Evolutionary conservation across 2,797 vertebrate species (phyloP), one percentile per base, ranked within the genome.

Genomic region (Pachyuromys duprasi): DNA sequence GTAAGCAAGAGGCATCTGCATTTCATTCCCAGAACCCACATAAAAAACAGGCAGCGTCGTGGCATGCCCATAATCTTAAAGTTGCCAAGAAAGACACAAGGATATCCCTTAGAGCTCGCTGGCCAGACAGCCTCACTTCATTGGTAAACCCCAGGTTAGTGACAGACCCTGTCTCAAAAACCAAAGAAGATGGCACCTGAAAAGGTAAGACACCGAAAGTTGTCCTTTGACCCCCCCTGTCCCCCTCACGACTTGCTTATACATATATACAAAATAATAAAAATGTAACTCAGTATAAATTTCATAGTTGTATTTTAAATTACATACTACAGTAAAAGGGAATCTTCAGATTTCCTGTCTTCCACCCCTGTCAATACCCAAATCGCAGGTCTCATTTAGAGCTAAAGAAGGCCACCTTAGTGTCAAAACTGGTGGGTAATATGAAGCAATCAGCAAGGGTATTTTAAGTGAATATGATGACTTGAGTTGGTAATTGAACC

Each of bases 381-480:
- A 90, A 76, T 6, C 55, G 20, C 6, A 83, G 60, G n/a, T 88
- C 33, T 88, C n/a, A 39, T 65, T 33, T 90, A 70, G 36, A 70
- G n/a, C 15, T 36, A 36, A 70, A 36, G n/a, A 70, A 70, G 8
- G 49, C 49, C 49, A 49, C 49, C 49, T 49, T 49, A 49, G 49
- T 49, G 49, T 49, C 49, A 49, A 49, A 49, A 49, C 9, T 49
- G 49, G 49, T 49, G 49, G 49, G 8, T 49, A 11, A 49, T 49
- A 49, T 9, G 63, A 86, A 82, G 74, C 4, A 76, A 94, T 24
- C 60, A 80, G 12, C 17, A 92, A 89, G 7, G 18, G 49, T 76
- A 83, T 63, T 92, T 90, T 89, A 86, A 60, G 28, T 49, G 81
- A 83, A 65, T n/a, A 60, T 84, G 75, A 91, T 69, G 75, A 86